These are phyloP conservation scores for Melierax canorus DNA, from an alignment of 2,113 vertebrate genomes.

Conservation along the genomic window DNA sequence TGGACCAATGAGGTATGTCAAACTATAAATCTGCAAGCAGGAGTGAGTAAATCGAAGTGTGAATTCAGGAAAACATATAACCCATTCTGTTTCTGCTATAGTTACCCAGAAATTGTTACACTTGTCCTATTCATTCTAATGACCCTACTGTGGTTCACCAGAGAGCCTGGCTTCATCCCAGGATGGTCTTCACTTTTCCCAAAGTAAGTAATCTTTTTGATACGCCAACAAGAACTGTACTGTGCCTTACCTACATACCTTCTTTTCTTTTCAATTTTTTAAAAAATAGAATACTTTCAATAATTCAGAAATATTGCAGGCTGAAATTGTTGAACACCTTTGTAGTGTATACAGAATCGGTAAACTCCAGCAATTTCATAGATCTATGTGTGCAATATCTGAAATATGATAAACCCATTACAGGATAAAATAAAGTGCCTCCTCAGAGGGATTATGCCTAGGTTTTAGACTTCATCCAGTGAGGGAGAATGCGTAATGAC, in stretches of 20 bases:
- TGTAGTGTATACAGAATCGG: background rate
- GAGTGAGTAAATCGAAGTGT: background rate
- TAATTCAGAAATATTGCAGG: background rate
- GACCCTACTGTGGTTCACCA: conserved; percentile 87
- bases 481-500: background rate
- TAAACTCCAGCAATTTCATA: background rate
- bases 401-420: background rate
- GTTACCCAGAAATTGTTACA: conserved; percentile 86
- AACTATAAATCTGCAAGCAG: background rate
- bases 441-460: background rate
- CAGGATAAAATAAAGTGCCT: background rate
- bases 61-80: conserved; percentile 3
- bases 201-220: conserved; percentile 74
- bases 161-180: conserved; percentile 87
- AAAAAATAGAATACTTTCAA: background rate
- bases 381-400: background rate
- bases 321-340: background rate
- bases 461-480: background rate
- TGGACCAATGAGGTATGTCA: conserved; percentile 77
- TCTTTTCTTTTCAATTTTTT: background rate
- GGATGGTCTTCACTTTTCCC: conserved; percentile 87
- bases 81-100: conserved; percentile 50
- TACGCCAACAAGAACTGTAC: background rate
- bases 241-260: background rate
- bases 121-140: conserved; percentile 81